Conservation (phyloP, 1,140 invertebrate species). For the Zaprionus ornatus region DNA sequence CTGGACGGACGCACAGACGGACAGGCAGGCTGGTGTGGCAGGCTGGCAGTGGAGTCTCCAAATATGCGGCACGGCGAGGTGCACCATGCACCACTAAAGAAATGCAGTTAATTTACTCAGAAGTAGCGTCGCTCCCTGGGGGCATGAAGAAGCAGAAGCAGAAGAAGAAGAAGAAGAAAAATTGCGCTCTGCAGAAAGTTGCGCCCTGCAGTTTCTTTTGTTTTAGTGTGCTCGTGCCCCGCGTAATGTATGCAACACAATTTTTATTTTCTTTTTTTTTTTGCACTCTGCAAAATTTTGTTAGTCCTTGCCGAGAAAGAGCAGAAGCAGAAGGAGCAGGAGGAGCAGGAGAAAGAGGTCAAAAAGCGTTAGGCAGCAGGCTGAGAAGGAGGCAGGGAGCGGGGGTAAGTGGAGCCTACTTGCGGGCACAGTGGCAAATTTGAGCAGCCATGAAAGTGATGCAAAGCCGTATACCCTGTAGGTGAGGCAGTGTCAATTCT, state of each 20-base stretch:
- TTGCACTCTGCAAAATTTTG: conserved; percentile 69
- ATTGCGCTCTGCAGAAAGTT: conserved; percentile 72
- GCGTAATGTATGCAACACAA: conserved; percentile 78
- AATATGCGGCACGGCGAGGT: conserved; percentile 62
- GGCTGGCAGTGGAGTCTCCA: conserved; percentile 63
- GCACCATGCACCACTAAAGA: conserved; percentile 71
- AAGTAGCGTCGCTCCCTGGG: conserved; percentile 57
- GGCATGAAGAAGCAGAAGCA: conserved; percentile 1
- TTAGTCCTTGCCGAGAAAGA: conserved; percentile 52
- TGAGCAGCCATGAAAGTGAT: conserved; percentile 17
- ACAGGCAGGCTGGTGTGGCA: not conserved
- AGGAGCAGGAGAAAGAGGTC: conserved; percentile 3
- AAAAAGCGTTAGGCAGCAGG: conserved; percentile 30
- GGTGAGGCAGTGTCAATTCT: not conserved
- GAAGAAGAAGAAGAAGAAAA: conserved; percentile 57
- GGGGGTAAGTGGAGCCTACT: conserved; percentile 52
- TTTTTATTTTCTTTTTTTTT: conserved; percentile 66
- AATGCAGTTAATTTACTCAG: conserved; percentile 82
- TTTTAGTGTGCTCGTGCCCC: conserved; percentile 76
- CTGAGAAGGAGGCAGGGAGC: not conserved
- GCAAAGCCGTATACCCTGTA: conserved; percentile 21
- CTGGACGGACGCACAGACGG: not conserved
- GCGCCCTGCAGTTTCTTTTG: conserved; percentile 79
- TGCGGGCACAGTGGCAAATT: conserved; percentile 70
- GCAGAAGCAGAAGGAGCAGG: not conserved